A percentile compares a stretch with the other conserved stretches of the same genome.
Evolutionary conservation across 1,140 invertebrate species (phyloP).

Genomic region (Daktulosphaira vitifoliae): DNA sequence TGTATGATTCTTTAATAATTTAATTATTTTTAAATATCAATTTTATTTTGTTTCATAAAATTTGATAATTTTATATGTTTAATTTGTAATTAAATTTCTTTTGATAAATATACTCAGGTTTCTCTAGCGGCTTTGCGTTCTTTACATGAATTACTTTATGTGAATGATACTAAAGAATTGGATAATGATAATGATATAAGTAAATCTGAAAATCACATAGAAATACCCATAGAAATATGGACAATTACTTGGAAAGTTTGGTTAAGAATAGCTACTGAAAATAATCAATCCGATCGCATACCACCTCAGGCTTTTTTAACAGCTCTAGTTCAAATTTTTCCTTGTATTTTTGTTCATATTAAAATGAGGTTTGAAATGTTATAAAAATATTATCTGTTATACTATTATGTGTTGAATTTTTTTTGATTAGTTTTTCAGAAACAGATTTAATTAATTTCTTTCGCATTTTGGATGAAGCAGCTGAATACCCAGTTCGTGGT

Average conservation of each 20-base stretch:
- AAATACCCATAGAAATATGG: constrained; percentile 52
- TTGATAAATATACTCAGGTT: constrained; percentile 56
- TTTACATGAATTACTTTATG: constrained; percentile 84
- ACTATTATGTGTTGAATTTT: background rate
- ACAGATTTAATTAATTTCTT: background rate
- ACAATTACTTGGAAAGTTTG: constrained; percentile 73
- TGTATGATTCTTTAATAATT: no score
- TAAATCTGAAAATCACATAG: no score
- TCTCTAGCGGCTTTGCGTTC: constrained; percentile 89
- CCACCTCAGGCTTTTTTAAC: constrained; percentile 73
- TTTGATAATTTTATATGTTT: no score
- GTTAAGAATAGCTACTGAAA: constrained; percentile 73
- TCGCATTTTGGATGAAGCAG: background rate
- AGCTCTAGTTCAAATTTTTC: constrained; percentile 87
- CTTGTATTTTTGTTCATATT: constrained; percentile 83
- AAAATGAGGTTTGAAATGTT: constrained; percentile 56
- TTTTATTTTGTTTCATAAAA: no score
- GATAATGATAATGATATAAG: no score
- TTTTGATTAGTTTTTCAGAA: background rate
- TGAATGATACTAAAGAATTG: constrained; percentile 44
- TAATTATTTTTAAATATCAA: no score
- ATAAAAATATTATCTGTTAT: background rate
- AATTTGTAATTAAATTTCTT: no score
- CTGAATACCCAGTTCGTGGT: background rate
- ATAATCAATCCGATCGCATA: constrained; percentile 50